Conservation (phyloP, 1,140 invertebrate species). For the Pachypsylla venusta region DNA sequence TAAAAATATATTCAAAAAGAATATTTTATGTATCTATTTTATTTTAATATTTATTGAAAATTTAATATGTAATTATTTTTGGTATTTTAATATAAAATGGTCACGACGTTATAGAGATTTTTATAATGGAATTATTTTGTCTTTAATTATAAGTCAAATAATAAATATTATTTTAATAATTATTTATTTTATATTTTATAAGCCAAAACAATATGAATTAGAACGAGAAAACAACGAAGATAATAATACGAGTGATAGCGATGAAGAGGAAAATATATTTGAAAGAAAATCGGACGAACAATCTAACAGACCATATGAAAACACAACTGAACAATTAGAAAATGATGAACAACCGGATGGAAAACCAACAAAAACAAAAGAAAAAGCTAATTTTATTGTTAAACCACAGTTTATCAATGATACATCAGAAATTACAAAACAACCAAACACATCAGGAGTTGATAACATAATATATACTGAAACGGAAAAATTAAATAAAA, state of each 20-base stretch:
- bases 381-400: no score
- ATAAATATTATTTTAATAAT: not conserved
- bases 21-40: not conserved
- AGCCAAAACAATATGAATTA: not conserved
- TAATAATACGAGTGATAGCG: not conserved
- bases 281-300: no score
- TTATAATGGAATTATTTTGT: not conserved
- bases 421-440: no score
- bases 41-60: not conserved
- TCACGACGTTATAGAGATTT: not conserved
- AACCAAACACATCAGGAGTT: no score
- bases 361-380: no score
- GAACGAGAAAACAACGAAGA: not conserved
- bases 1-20: not conserved
- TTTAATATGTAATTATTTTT: not conserved
- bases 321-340: no score
- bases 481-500: no score
- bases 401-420: no score
- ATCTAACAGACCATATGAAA: no score
- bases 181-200: not conserved
- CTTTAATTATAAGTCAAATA: not conserved
- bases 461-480: no score
- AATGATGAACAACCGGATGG: no score
- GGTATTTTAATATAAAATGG: slow-evolving; percentile 2
- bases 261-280: not conserved